phyloP scores from a whole-genome alignment of 2,797 vertebrate species.

The Acrossocheilus fasciatus region DNA sequence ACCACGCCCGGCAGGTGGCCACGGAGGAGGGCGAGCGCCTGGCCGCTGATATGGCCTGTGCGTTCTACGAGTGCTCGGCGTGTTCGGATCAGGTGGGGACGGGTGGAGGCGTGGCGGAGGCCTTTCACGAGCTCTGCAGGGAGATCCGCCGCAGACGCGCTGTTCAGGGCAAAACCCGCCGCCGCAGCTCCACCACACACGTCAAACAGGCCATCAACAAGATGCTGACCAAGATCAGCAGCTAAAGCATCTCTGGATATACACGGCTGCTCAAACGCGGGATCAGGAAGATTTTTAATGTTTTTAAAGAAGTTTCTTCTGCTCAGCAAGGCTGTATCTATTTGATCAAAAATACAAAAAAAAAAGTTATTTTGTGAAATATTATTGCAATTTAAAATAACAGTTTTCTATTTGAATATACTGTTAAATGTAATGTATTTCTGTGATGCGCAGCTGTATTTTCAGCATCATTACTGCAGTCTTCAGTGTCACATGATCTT shows the following conservation, averaged over 20 bases:
- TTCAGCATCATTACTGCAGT: no score
- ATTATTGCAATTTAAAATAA: no score
- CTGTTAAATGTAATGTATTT: no score
- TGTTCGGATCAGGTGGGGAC: constrained; percentile 83
- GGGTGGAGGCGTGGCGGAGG: constrained; percentile 88
- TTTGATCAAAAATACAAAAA: no score
- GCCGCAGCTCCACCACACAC: constrained; percentile 96
- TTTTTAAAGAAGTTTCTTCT: no score
- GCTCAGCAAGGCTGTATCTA: no score
- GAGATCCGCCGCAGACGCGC: constrained; percentile 91
- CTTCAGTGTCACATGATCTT: no score
- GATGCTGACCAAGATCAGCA: constrained; percentile 99
- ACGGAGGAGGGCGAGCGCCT: constrained; percentile 95
- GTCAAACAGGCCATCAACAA: constrained; percentile 99
- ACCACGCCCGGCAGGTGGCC: constrained; percentile 91
- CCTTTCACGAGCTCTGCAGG: constrained; percentile 93
- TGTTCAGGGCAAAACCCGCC: constrained; percentile 92
- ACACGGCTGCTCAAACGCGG: no score
- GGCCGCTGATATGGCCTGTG: constrained; percentile 93
- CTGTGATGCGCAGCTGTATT: no score
- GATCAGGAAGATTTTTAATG: no score
- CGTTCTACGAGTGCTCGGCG: constrained; percentile 97
- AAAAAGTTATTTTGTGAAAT: no score
- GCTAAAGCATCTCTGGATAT: constrained; percentile 75
- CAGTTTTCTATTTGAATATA: no score